Evolutionary conservation across 2,797 vertebrate species (phyloP).

Genomic region (Gymnodraco acuticeps): DNA sequence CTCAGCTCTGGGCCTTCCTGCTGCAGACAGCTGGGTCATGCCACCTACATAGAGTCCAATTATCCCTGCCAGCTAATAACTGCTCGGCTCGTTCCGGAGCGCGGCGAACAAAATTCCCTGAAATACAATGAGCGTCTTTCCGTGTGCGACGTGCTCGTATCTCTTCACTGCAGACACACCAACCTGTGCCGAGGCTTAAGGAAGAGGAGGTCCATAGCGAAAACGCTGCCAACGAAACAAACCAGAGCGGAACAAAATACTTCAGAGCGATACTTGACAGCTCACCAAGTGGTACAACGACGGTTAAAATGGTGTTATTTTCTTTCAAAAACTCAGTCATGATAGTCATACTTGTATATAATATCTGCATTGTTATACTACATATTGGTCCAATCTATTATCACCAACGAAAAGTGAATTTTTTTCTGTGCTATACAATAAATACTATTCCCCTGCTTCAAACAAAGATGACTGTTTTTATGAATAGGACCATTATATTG

Average conservation of each 20-base stretch:
- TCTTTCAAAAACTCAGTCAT: not conserved
- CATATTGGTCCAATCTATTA: not conserved
- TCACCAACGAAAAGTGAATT: not conserved
- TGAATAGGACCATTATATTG: slow-evolving; percentile 2
- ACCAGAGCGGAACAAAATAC: slow-evolving; percentile 18
- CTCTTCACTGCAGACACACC: slow-evolving; percentile 6
- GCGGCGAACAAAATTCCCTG: slow-evolving; percentile 26
- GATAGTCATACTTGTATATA: not conserved
- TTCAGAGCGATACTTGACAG: slow-evolving; percentile 5
- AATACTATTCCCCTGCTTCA: not conserved
- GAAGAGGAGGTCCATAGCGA: not conserved
- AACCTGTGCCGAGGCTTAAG: slow-evolving; percentile 5
- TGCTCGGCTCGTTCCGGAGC: slow-evolving; percentile 58
- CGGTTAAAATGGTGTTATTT: not conserved
- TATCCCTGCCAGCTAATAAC: slow-evolving; percentile 84
- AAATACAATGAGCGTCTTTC: slow-evolving; percentile 39
- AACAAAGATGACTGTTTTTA: not conserved
- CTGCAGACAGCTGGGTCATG: slow-evolving; percentile 82
- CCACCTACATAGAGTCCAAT: slow-evolving; percentile 86
- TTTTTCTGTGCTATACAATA: not conserved
- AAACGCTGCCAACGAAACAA: slow-evolving; percentile 17
- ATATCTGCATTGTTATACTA: not conserved
- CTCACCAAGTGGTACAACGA: not conserved
- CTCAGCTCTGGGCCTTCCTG: slow-evolving; percentile 83
- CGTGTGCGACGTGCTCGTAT: not conserved